Conservation (phyloP, 2,113 vertebrate genomes). For the Perca fluviatilis region DNA sequence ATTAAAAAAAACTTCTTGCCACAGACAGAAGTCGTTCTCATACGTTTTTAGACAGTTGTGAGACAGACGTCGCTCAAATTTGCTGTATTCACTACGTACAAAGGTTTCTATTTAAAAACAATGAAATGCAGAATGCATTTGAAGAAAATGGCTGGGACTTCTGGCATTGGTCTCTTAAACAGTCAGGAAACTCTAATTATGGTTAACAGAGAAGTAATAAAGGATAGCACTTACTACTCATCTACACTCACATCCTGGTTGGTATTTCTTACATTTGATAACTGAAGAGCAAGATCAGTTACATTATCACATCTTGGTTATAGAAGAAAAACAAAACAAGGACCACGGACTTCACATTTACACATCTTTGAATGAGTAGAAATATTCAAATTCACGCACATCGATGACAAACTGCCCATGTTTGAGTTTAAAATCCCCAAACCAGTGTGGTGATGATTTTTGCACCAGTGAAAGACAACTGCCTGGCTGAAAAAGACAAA, state of each 20-base stretch:
- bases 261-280: conserved; percentile 15
- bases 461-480: not conserved
- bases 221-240: conserved; percentile 2
- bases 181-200: conserved; percentile 39
- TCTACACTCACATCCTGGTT: conserved; percentile 3
- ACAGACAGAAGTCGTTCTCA: too few relatives aligned
- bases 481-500: conserved; percentile 7
- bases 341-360: not conserved
- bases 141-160: conserved; percentile 24
- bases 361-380: not conserved
- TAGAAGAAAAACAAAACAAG: conserved; percentile 13
- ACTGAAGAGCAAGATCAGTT: not conserved
- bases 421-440: not conserved
- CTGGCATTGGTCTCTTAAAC: conserved; percentile 51
- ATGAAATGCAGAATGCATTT: conserved; percentile 1
- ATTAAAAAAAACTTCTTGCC: not conserved
- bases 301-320: not conserved
- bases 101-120: conserved; percentile 61
- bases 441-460: not conserved
- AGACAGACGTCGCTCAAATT: not conserved
- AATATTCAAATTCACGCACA: not conserved
- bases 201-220: conserved; percentile 3
- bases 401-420: not conserved
- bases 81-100: conserved; percentile 56
- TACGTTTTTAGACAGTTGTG: not conserved